These are phyloP conservation scores for Chaetogeoica ovagalla DNA, from an alignment of 2,888 invertebrate genomes.

Conservation along the genomic window DNA sequence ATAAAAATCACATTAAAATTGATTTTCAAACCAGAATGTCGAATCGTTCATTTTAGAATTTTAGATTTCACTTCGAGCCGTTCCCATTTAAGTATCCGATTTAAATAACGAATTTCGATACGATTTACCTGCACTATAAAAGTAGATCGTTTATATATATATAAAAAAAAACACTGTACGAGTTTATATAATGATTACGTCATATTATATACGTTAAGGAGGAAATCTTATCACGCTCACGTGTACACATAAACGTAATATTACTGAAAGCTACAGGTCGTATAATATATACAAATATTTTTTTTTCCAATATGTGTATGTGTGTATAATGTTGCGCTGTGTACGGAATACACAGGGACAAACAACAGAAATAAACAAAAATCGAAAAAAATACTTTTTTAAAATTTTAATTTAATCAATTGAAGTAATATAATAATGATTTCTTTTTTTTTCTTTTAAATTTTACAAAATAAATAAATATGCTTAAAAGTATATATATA, in stretches of 20 bases:
- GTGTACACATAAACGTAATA: too few relatives aligned
- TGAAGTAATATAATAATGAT: constrained; percentile 1
- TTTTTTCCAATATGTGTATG: too few relatives aligned
- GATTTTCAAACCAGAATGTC: too few relatives aligned
- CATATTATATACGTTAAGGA: background rate
- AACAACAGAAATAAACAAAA: constrained; percentile 15
- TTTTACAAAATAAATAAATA: constrained; percentile 42
- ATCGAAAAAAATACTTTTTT: background rate
- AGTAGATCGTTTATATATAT: too few relatives aligned
- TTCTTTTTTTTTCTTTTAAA: constrained; percentile 16
- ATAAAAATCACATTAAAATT: too few relatives aligned
- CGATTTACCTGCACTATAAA: background rate
- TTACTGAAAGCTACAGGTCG: background rate
- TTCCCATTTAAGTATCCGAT: background rate
- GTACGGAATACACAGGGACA: background rate
- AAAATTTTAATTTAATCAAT: constrained; percentile 10
- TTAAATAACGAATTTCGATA: background rate
- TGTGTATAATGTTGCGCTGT: background rate
- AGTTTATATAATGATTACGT: too few relatives aligned
- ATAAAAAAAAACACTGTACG: too few relatives aligned
- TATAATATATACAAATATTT: background rate
- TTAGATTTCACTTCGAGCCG: too few relatives aligned
- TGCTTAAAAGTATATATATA: constrained; percentile 23
- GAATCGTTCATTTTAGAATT: too few relatives aligned
- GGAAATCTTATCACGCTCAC: background rate